Evolutionary conservation across 1,140 invertebrate genomes (phyloP), one percentile per base, ranked within the genome.

Genomic region (Vollenhovia emeryi): DNA sequence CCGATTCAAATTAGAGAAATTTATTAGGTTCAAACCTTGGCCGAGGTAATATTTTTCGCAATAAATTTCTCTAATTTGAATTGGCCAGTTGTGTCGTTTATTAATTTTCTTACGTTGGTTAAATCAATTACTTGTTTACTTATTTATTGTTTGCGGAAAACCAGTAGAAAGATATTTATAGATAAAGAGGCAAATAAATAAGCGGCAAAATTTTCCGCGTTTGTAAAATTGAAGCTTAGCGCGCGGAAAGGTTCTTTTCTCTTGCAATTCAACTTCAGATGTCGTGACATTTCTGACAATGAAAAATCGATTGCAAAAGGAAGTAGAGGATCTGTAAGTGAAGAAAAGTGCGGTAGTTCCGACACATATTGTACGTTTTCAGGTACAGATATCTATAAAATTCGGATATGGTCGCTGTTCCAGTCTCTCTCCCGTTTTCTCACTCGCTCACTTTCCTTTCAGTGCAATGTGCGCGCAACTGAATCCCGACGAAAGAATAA

Each of bases 401-500:
- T 45, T 82, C 36, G 24, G 24, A 57, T 73, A 1, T 6, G 45
- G 18, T 11, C 27, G 36, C 21, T 40, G 21, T 24, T 21, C 15
- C 15, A 57, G 5, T 33, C 50, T 71, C 50, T 71, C 4, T 27
- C 4, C 40, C 33, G 59, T 82, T 71, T 82, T 59, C 36, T 33
- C 36, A 57, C 50, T 43, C 57, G 11, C 18, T 55, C 24, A n/a
- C 24, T 24, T 80, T 55, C 30, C 78, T 82, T 82, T 71, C 24
- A 66, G 27, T 27, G 55, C 55, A 79, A 43, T 33, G 36, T 36
- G 52, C 50, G 36, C 50, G 24, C 78, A 43, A 73, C 40, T 57
- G 78, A 71, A 82, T 18, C 5, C 11, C 13, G 36, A 9, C 36
- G 66, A 82, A 73, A 82, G 66, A 82, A 82, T 59, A 82, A 82